Evolutionary conservation across 2,113 vertebrate species (phyloP).

Genomic region (Zapornia atra): DNA sequence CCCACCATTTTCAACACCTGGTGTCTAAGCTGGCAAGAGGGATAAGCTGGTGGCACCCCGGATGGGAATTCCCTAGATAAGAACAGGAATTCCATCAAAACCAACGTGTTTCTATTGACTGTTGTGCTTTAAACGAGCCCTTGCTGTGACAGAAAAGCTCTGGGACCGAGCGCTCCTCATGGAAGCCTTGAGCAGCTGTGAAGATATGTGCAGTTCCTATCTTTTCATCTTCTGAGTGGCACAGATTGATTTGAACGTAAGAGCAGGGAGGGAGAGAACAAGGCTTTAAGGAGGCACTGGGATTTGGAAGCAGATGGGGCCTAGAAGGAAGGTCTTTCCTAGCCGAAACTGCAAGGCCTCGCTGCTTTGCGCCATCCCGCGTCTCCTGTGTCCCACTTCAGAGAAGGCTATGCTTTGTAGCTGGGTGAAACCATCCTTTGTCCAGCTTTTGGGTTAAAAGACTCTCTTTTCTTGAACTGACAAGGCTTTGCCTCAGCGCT

Average conservation of each 20-base stretch:
- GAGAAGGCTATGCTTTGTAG: neutral
- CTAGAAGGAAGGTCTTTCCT: neutral
- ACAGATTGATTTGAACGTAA: neutral
- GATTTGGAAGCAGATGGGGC: neutral
- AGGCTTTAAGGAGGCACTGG: neutral
- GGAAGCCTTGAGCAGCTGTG: neutral
- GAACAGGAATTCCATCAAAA: neutral
- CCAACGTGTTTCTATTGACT: neutral
- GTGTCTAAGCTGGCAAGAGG: neutral
- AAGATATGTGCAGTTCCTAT: fast-evolving
- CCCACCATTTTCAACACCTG: fast-evolving
- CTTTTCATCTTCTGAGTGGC: fast-evolving
- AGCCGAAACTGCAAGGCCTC: neutral
- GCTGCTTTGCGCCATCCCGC: neutral
- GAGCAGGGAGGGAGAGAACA: neutral
- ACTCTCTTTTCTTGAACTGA: neutral
- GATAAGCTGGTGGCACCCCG: neutral
- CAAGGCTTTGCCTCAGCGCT: neutral
- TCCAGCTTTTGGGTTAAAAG: neutral
- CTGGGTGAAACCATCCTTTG: neutral
- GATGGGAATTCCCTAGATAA: neutral
- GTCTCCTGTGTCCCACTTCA: fast-evolving
- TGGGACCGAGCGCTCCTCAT: neutral
- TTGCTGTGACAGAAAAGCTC: neutral
- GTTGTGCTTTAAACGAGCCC: neutral